phyloP scores from a whole-genome alignment of 2,113 vertebrate genomes.

The Phylloscopus trochiloides region DNA sequence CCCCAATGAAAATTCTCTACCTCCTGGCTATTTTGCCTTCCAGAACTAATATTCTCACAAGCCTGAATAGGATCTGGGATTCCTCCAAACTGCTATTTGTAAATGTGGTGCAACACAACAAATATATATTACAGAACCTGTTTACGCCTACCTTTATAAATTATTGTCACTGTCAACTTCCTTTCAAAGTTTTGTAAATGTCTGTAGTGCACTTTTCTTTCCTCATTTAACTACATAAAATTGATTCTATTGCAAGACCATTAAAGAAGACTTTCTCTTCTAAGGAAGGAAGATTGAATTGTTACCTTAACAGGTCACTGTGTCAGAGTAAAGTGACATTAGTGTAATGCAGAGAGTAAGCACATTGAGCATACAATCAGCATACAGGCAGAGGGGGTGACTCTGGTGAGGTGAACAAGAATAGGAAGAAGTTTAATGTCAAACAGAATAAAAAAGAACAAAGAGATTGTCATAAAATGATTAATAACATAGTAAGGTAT shows the following conservation, averaged over 20 bases:
- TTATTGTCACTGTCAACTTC: neutral
- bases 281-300: neutral
- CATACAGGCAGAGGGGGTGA: neutral
- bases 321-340: neutral
- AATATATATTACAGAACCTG: neutral
- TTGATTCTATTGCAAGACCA: neutral
- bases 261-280: neutral
- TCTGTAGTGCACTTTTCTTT: neutral
- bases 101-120: neutral
- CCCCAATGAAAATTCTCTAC: neutral
- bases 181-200: neutral
- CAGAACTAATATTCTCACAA: neutral
- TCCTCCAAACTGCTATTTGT: neutral
- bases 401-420: neutral
- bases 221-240: neutral
- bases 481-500: neutral
- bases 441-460: neutral
- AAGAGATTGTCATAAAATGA: neutral
- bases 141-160: neutral
- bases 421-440: neutral
- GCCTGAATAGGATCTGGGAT: neutral
- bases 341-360: neutral
- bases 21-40: neutral
- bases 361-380: neutral
- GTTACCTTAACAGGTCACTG: neutral